Evolutionary conservation across 2,113 vertebrate species (phyloP).

Genomic region (Hippoglossus stenolepis): DNA sequence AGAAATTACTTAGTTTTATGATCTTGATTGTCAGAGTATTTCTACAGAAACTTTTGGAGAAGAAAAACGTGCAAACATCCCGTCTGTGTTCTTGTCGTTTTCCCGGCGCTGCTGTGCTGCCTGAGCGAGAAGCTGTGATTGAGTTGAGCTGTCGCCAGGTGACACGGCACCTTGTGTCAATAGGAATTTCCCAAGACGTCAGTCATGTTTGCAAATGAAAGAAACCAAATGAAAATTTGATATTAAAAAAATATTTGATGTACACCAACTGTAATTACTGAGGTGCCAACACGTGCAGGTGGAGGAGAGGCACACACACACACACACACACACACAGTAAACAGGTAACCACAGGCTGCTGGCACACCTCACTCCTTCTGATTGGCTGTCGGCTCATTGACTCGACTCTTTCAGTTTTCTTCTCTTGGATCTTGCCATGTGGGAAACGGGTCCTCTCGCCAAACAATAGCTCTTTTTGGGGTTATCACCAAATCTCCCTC

Average conservation of each 20-base stretch:
- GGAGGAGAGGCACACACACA: too few species aligned
- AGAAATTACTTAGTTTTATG: not conserved
- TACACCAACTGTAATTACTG: conserved; percentile 39
- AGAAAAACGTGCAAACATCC: too few species aligned
- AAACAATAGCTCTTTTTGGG: conserved; percentile 50
- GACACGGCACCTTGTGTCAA: conserved; percentile 60
- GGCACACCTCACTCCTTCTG: conserved; percentile 34
- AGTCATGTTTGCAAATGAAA: conserved; percentile 55
- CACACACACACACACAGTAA: not conserved
- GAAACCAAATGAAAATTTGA: conserved; percentile 35
- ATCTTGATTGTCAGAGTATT: not conserved
- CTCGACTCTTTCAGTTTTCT: conserved; percentile 37
- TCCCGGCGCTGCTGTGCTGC: conserved; percentile 2
- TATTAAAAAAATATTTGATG: conserved; percentile 37
- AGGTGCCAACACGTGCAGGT: too few species aligned
- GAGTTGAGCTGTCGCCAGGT: conserved; percentile 57
- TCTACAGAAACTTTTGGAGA: not conserved
- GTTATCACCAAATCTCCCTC: conserved; percentile 54
- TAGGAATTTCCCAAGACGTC: conserved; percentile 38
- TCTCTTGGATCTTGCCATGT: conserved; percentile 24
- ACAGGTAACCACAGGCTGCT: conserved; percentile 12
- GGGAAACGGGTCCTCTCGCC: conserved; percentile 39
- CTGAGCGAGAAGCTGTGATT: conserved; percentile 56
- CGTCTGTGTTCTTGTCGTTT: not conserved
- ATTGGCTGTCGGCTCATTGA: conserved; percentile 45